Evolutionary conservation across 2,888 invertebrate genomes (phyloP).

Genomic region (Archaeoteleia sp.): DNA sequence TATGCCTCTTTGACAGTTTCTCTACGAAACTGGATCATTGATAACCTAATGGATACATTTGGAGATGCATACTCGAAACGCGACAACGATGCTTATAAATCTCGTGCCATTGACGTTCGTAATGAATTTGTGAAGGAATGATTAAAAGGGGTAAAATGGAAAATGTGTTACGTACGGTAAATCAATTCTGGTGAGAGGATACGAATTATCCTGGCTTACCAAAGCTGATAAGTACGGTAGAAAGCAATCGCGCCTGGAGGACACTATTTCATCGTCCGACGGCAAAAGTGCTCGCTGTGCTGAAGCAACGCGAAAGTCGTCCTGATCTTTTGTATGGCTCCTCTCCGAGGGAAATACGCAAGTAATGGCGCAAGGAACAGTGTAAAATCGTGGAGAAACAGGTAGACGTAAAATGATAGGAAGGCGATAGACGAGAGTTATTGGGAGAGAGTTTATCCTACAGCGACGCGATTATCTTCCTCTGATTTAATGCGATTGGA

Average conservation of each 20-base stretch:
- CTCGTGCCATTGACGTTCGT: too few species aligned
- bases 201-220: background rate
- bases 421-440: conserved; percentile 5
- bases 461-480: conserved; percentile 13
- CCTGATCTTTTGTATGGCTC: conserved; percentile 18
- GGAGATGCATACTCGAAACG: too few species aligned
- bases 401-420: conserved; percentile 15
- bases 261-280: conserved; percentile 5
- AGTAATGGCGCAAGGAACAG: background rate
- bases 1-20: conserved; percentile 3
- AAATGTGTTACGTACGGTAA: too few species aligned
- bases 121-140: too few species aligned
- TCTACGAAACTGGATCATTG: too few species aligned
- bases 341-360: background rate
- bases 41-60: too few species aligned
- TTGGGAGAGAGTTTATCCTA: conserved; percentile 36
- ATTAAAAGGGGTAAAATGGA: too few species aligned
- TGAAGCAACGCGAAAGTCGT: conserved; percentile 5
- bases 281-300: conserved; percentile 5
- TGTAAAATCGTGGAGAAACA: background rate
- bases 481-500: conserved; percentile 21
- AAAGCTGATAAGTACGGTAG: too few species aligned
- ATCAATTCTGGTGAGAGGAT: background rate
- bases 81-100: too few species aligned
- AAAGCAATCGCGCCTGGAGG: too few species aligned